Conservation (phyloP, 2,113 vertebrate genomes). For the Gallinago paraguaiae region DNA sequence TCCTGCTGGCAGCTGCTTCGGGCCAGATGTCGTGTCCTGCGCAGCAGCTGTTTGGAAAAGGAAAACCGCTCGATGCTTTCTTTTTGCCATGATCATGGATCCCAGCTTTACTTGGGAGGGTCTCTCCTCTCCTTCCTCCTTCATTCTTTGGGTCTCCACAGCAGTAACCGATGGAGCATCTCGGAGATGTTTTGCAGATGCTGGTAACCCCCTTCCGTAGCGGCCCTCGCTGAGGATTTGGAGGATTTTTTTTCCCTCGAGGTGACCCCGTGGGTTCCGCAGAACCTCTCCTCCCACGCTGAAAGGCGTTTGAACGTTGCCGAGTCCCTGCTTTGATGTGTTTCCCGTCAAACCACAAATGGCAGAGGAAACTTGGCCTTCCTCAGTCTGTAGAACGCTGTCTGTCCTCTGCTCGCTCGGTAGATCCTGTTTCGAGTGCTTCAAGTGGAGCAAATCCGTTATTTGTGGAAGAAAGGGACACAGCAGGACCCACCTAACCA, state of each 20-base stretch:
- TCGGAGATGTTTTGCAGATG: constrained; percentile 15
- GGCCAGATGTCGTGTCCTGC: background rate
- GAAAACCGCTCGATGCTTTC: background rate
- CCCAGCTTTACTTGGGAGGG: background rate
- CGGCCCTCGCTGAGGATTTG: background rate
- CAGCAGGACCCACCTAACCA: background rate
- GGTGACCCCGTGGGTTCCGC: background rate
- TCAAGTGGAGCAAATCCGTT: background rate
- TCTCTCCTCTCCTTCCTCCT: background rate
- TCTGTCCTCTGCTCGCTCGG: background rate
- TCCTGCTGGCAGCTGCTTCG: background rate
- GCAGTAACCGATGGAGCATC: background rate
- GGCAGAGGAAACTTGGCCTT: background rate
- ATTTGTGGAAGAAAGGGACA: background rate
- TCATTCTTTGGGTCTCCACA: background rate
- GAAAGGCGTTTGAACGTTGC: background rate
- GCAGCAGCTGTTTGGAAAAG: background rate
- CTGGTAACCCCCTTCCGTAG: background rate
- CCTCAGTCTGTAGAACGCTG: background rate
- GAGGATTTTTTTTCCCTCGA: background rate
- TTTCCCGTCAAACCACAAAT: background rate
- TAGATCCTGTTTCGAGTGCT: background rate
- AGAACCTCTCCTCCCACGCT: background rate
- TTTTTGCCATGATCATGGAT: background rate
- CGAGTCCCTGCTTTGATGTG: background rate